These are phyloP conservation scores for Lobophora halterata DNA, from an alignment of 2,888 invertebrate species.

Conservation along the genomic window DNA sequence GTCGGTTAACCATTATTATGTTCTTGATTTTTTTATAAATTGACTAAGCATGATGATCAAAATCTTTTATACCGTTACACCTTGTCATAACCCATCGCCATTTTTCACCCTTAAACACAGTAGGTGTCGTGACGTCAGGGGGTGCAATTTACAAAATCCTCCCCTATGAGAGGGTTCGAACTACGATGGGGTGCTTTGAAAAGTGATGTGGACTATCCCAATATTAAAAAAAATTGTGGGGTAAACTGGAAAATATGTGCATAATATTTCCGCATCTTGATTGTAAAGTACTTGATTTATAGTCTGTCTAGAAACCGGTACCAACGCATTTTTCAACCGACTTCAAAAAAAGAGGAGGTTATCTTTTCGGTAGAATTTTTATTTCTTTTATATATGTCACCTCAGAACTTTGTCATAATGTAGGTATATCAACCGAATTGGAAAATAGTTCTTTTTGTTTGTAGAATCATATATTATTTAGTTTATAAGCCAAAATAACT, in stretches of 20 bases:
- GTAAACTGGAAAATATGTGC: too few relatives aligned
- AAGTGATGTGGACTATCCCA: conserved; percentile 10
- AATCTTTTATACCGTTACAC: conserved; percentile 16
- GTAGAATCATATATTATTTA: too few relatives aligned
- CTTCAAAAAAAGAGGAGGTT: too few relatives aligned
- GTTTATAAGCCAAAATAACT: too few relatives aligned
- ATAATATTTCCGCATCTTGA: conserved; percentile 3
- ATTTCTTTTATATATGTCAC: too few relatives aligned
- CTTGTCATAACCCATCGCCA: conserved; percentile 29
- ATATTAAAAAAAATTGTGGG: neutral
- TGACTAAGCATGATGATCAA: conserved; percentile 15
- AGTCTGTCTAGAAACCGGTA: too few relatives aligned
- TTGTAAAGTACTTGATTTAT: conserved; percentile 1
- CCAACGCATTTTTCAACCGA: too few relatives aligned
- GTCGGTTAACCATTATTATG: too few relatives aligned
- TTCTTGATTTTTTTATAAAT: conserved; percentile 7
- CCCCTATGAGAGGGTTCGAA: conserved; percentile 63
- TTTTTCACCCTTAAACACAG: conserved; percentile 54
- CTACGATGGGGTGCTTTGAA: conserved; percentile 20
- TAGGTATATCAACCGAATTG: too few relatives aligned
- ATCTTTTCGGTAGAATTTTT: too few relatives aligned
- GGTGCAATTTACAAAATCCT: conserved; percentile 70
- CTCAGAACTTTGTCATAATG: too few relatives aligned
- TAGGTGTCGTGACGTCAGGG: conserved; percentile 63
- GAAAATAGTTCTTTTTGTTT: too few relatives aligned